Base-by-base conservation (phyloP, 2,797 vertebrate genomes). In the Oceanodroma leucorhoa region DNA sequence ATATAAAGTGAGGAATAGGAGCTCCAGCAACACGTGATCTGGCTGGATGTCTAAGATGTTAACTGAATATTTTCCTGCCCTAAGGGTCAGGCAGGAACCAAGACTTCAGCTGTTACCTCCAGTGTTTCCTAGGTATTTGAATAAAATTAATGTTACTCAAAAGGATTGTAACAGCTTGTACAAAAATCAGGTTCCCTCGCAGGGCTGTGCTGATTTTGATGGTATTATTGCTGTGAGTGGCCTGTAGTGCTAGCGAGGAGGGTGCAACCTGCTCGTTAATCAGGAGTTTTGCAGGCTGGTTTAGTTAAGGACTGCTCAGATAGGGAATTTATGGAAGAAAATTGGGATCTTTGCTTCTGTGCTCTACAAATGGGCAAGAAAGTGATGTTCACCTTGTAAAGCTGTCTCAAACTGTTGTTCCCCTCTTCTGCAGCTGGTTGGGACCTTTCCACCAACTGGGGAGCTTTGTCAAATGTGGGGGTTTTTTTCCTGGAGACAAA, bases 311-410 rank as follows among this genome's bases (percentile, higher is more conserved):
- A 32, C 34, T 84, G 69, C 43, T 27, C 70, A 41, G 30, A 9
- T 6, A 9, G 14, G 32, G 32, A 71, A 13, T 38, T 86, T 4
- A 6, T 6, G 19, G 73, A 27, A 50, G 57, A 41, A 54, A 65
- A 29, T 6, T 17, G n/a, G n/a, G 17, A 26, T 79, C 3, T 40
- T 2, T 51, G 32, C 26, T 34, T 45, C 43, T 65, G n/a, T 10
- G 43, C 48, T 34, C 32, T 7, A 5, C 11, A 46, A 62, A 40
- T 1, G 8, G 34, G 27, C 32, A n/a, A 29, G n/a, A 26, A 67
- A 32, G 17, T 1, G 6, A 9, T 4, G 14, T 20, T 78, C 23
- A 1, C 7, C 23, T 12, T 3, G 22, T 3, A 9, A 48, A 38
- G 32, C 36, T 20, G 34, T 46, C 32, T 4, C 3, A 14, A 26